Percentiles rank a stretch among this genome's conserved stretches.
Conservation (phyloP, 1,140 invertebrate species). For the Octopus bimaculoides region DNA sequence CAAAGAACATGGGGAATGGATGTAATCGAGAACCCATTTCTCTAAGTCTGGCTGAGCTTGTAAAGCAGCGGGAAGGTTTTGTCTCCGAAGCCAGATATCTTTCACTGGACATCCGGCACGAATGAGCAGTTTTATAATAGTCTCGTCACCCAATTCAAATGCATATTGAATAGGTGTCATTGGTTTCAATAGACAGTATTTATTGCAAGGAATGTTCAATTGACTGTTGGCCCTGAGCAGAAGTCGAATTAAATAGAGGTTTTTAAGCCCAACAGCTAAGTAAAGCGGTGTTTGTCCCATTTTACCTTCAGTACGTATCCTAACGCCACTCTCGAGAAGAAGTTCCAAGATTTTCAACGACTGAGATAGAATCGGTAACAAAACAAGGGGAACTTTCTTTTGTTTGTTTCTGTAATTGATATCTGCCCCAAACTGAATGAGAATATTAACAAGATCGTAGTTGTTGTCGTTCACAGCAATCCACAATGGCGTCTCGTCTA, state of each 20-base stretch:
- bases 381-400: conserved; percentile 21
- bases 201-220: conserved; percentile 19
- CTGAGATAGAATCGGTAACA: conserved; percentile 13
- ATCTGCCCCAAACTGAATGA: conserved; percentile 26
- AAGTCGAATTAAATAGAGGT: conserved; percentile 21
- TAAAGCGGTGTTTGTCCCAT: conserved; percentile 21
- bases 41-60: background rate
- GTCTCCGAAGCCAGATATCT: conserved; percentile 15
- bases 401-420: conserved; percentile 21
- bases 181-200: conserved; percentile 12
- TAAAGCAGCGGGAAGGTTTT: conserved; percentile 13
- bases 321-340: conserved; percentile 21
- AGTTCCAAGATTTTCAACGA: conserved; percentile 18
- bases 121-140: conserved; percentile 21
- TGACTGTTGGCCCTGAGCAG: conserved; percentile 22
- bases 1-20: conserved; percentile 12
- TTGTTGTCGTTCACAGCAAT: conserved; percentile 33
- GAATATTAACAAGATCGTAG: conserved; percentile 23
- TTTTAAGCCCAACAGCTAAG: conserved; percentile 18
- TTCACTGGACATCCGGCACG: conserved; percentile 22
- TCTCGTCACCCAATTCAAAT: conserved; percentile 19
- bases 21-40: conserved; percentile 19
- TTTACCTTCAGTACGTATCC: conserved; percentile 12
- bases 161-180: conserved; percentile 25
- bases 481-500: conserved; percentile 29